These are phyloP conservation scores for Myotis brandtii DNA, from an alignment of 2,113 vertebrate genomes.

Conservation along the genomic window DNA sequence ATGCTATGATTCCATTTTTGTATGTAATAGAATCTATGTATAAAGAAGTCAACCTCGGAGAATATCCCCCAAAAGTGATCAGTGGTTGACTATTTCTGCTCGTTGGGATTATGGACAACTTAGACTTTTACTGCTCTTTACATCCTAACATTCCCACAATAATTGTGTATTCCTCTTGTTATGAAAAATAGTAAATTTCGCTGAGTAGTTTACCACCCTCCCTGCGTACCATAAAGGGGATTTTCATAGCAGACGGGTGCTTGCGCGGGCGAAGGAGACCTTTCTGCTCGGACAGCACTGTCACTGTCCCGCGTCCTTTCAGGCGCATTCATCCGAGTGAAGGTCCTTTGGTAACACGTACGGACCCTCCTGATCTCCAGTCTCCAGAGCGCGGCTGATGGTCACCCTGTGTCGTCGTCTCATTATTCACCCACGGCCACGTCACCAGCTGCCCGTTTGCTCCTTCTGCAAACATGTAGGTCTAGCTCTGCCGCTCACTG, in stretches of 20 bases:
- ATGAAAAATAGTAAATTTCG: not conserved
- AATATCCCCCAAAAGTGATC: not conserved
- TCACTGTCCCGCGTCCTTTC: not conserved
- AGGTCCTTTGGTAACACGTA: not conserved
- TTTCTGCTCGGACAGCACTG: not conserved
- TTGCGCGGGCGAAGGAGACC: not conserved
- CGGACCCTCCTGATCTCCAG: not conserved
- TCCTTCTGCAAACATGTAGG: not conserved
- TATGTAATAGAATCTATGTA: not conserved
- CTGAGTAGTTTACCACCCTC: not conserved
- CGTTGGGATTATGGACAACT: not conserved
- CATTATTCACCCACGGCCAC: not conserved
- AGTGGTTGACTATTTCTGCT: not conserved
- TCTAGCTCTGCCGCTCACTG: not conserved
- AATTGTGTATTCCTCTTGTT: not conserved
- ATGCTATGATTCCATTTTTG: not conserved
- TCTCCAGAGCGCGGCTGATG: not conserved
- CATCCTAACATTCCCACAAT: not conserved
- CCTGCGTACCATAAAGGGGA: not conserved
- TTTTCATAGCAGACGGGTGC: not conserved
- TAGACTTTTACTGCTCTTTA: not conserved
- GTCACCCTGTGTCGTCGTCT: not conserved
- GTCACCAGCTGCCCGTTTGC: not conserved
- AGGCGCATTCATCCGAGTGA: not conserved
- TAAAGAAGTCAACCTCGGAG: not conserved